A percentile compares a stretch with the other conserved stretches of the same genome.
These are phyloP conservation scores for Selene dorsalis DNA, from an alignment of 2,797 vertebrate species.

Conservation along the genomic window DNA sequence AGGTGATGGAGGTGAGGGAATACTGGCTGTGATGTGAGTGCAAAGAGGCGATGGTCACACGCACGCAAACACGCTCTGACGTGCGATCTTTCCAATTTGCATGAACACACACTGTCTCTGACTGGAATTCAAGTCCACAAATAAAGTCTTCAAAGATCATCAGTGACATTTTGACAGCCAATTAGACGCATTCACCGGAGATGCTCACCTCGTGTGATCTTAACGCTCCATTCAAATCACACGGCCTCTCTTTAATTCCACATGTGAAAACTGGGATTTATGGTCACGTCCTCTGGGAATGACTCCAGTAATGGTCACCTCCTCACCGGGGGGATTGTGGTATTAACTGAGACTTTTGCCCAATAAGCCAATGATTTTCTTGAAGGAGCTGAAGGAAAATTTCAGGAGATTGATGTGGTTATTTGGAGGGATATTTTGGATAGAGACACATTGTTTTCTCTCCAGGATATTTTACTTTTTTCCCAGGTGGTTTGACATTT, in stretches of 20 bases:
- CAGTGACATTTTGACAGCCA: slow-evolving; percentile 3
- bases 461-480: neutral
- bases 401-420: slow-evolving; percentile 55
- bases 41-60: slow-evolving; percentile 18
- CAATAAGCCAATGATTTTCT: slow-evolving; percentile 38
- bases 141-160: slow-evolving; percentile 3
- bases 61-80: slow-evolving; percentile 3
- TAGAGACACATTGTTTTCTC: neutral
- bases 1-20: slow-evolving; percentile 50
- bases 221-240: slow-evolving; percentile 22
- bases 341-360: slow-evolving; percentile 42
- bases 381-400: slow-evolving; percentile 13
- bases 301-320: slow-evolving; percentile 25
- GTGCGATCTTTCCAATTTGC: neutral
- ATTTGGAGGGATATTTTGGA: slow-evolving; percentile 28
- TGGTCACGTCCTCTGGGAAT: slow-evolving; percentile 25
- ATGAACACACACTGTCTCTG: slow-evolving; percentile 5
- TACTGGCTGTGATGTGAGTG: slow-evolving; percentile 28
- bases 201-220: slow-evolving; percentile 26
- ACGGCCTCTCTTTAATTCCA: slow-evolving; percentile 2
- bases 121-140: neutral
- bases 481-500: slow-evolving; percentile 29
- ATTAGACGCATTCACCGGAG: slow-evolving; percentile 4
- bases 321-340: slow-evolving; percentile 30
- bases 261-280: slow-evolving; percentile 43